phyloP scores from a whole-genome alignment of 2,113 vertebrate genomes.

The Ploceus nigricollis region DNA sequence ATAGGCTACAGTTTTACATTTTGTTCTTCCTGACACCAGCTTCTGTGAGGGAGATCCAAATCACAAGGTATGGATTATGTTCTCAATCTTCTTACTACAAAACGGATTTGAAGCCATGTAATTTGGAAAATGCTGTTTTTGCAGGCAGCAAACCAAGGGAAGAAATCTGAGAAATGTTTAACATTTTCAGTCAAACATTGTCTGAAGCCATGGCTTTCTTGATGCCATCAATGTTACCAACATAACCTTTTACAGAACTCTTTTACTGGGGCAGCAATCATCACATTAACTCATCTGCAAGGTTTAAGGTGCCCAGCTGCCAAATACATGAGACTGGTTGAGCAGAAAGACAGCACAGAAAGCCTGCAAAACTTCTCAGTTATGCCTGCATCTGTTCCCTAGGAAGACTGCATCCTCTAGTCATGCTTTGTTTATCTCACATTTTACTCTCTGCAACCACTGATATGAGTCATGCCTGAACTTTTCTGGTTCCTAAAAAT shows the following conservation, averaged over 20 bases:
- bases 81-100: slow-evolving; percentile 35
- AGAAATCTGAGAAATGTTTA: slow-evolving; percentile 6
- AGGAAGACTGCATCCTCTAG: not conserved
- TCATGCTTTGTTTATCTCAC: slow-evolving; percentile 19
- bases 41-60: slow-evolving; percentile 15
- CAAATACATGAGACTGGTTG: not conserved
- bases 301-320: not conserved
- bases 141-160: not conserved
- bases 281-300: not conserved
- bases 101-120: not conserved
- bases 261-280: not conserved
- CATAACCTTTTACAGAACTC: not conserved
- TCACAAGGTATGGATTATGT: slow-evolving; percentile 44
- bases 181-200: not conserved
- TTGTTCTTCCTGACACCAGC: not conserved
- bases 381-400: not conserved
- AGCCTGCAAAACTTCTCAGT: not conserved
- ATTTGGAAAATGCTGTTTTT: slow-evolving; percentile 16
- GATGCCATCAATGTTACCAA: not conserved
- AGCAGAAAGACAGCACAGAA: not conserved
- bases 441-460: slow-evolving; percentile 8
- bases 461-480: slow-evolving; percentile 12
- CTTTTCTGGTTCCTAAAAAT: slow-evolving; percentile 36
- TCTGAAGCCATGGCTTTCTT: not conserved
- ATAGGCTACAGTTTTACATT: not conserved